Conservation (phyloP, 23 tunicate species). For the Ciona savignyi region DNA sequence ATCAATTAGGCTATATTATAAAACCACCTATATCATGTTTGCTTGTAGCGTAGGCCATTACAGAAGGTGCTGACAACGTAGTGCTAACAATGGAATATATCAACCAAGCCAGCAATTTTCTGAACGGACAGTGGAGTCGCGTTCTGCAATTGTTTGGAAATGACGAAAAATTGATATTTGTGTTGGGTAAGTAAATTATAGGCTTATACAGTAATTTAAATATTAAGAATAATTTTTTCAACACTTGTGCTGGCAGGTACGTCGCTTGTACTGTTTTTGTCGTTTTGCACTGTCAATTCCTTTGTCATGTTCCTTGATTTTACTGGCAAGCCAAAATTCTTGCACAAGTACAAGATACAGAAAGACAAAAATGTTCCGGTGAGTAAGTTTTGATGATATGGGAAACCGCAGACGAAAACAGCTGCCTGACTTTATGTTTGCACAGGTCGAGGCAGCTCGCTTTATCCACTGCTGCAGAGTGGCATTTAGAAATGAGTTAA, state of each 20-base stretch:
- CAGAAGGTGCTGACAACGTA: not conserved
- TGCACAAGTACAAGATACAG: slow-evolving; percentile 78
- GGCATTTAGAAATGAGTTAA: slow-evolving; percentile 32
- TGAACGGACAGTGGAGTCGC: slow-evolving; percentile 30
- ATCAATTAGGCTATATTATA: not conserved
- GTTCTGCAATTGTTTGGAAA: slow-evolving; percentile 41
- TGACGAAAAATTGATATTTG: slow-evolving; percentile 47
- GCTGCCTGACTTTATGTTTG: too few relatives aligned
- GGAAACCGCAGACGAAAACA: too few relatives aligned
- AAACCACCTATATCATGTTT: not conserved
- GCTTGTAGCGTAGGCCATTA: too few relatives aligned
- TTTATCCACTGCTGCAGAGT: slow-evolving; percentile 43
- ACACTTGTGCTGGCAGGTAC: too few relatives aligned
- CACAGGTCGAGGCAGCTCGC: slow-evolving; percentile 19
- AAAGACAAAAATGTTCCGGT: slow-evolving; percentile 88
- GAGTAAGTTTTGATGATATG: too few relatives aligned
- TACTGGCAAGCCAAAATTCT: slow-evolving; percentile 51
- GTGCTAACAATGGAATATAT: slow-evolving; percentile 24
- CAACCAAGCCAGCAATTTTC: slow-evolving; percentile 2
- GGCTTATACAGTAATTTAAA: not conserved
- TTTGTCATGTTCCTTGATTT: slow-evolving; percentile 52
- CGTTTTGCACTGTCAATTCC: slow-evolving; percentile 41
- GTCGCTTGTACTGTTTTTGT: slow-evolving; percentile 22
- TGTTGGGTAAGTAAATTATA: slow-evolving; percentile 17
- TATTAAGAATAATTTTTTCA: too few relatives aligned